Percentiles rank a stretch among this genome's conserved stretches.
phyloP scores from a whole-genome alignment of 2,797 vertebrate species.

The Champsocephalus gunnari region DNA sequence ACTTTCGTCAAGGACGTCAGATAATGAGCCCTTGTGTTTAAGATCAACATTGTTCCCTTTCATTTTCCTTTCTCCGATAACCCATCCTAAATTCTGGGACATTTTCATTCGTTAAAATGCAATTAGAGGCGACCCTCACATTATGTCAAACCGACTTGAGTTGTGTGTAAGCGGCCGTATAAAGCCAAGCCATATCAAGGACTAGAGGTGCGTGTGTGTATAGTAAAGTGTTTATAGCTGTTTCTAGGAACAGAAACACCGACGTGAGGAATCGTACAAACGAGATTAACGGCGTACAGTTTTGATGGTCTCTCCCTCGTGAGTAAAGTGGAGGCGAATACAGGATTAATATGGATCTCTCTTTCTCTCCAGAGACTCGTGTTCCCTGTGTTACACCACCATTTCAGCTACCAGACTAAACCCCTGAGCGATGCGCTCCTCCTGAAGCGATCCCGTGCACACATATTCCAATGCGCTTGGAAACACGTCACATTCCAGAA shows the following conservation, averaged over 20 bases:
- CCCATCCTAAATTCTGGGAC: background rate
- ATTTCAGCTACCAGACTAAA: background rate
- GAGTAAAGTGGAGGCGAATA: background rate
- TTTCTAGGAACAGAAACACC: background rate
- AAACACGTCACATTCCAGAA: conserved; percentile 7
- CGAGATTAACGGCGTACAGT: background rate
- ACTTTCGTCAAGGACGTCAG: background rate
- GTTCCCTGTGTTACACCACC: background rate
- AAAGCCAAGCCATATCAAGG: background rate
- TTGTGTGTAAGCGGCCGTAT: background rate
- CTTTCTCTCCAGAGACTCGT: conserved; percentile 9
- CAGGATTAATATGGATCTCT: background rate
- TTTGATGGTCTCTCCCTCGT: background rate
- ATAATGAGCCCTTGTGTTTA: background rate
- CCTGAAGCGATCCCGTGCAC: background rate
- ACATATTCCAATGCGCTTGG: background rate
- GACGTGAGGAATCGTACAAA: background rate
- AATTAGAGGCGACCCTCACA: background rate
- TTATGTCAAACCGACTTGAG: background rate
- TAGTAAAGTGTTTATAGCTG: background rate
- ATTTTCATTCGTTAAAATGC: background rate
- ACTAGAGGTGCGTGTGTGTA: background rate
- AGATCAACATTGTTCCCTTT: background rate
- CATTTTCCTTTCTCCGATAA: background rate
- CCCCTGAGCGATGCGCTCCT: background rate